phyloP scores from a whole-genome alignment of 2,797 vertebrate species.

The Argentina silus region DNA sequence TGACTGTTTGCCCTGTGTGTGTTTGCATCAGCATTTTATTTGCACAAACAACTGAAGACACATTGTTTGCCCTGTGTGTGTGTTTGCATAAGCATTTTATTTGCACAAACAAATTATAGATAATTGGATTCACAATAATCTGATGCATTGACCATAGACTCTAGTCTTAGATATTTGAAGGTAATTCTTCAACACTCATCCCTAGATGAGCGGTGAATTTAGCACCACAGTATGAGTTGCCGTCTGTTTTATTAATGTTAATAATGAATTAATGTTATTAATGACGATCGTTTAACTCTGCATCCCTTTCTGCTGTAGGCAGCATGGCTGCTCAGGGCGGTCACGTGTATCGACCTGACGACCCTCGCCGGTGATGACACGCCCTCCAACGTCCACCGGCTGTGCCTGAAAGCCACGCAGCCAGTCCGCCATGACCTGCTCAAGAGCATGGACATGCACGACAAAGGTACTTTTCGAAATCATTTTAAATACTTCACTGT shows the following conservation, averaged over 20 bases:
- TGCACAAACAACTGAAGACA: too few relatives aligned
- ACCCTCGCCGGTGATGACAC: conserved; percentile 93
- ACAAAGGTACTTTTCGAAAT: conserved; percentile 79
- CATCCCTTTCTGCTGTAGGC: conserved; percentile 72
- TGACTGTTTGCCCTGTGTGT: too few relatives aligned
- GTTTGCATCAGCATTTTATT: too few relatives aligned
- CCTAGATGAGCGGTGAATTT: neutral
- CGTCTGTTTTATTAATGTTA: neutral
- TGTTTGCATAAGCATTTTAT: too few relatives aligned
- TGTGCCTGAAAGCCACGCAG: conserved; percentile 91
- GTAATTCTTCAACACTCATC: too few relatives aligned
- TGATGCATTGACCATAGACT: too few relatives aligned
- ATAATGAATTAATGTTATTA: too few relatives aligned
- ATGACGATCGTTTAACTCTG: neutral
- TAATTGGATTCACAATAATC: too few relatives aligned
- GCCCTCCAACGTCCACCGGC: conserved; percentile 86
- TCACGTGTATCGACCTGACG: conserved; percentile 93
- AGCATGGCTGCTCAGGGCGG: conserved; percentile 91
- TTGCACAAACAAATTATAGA: too few relatives aligned
- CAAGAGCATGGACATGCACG: conserved; percentile 83
- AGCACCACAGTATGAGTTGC: neutral
- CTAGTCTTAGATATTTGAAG: too few relatives aligned
- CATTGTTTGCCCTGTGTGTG: too few relatives aligned
- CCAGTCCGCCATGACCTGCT: conserved; percentile 87
- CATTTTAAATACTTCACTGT: too few relatives aligned